These are phyloP conservation scores for Alosa alosa DNA, from an alignment of 2,113 vertebrate genomes.

Conservation along the genomic window DNA sequence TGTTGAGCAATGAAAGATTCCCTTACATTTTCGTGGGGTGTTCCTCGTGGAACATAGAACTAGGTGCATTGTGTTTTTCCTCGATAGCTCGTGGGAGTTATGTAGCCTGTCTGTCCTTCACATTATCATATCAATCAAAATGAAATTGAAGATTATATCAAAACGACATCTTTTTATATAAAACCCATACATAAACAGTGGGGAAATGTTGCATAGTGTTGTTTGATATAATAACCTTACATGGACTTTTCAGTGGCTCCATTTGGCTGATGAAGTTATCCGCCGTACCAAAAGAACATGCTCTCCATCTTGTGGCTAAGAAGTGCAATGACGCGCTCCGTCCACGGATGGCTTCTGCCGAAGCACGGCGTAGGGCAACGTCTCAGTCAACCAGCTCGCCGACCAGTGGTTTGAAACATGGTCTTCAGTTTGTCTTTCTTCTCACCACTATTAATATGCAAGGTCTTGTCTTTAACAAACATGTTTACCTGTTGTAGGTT, in stretches of 20 bases:
- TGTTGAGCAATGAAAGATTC: too few species aligned
- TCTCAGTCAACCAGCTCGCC: background rate
- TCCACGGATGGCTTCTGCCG: background rate
- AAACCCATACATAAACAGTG: too few species aligned
- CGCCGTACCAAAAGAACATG: conserved; percentile 48
- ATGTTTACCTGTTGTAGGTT: background rate
- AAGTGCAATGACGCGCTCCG: background rate
- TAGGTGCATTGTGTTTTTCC: background rate
- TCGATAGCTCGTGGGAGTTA: too few species aligned
- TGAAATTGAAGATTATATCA: too few species aligned
- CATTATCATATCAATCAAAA: too few species aligned
- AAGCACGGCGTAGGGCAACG: background rate
- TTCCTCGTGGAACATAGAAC: background rate
- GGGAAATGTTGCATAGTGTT: background rate
- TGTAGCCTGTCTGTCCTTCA: too few species aligned
- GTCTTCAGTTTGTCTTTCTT: background rate
- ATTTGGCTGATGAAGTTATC: background rate
- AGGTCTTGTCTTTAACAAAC: background rate
- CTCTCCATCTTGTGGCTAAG: background rate
- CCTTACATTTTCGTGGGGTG: background rate
- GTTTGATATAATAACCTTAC: background rate
- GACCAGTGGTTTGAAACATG: background rate
- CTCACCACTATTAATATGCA: background rate
- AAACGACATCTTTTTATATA: too few species aligned
- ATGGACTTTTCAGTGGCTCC: conserved; percentile 1